A percentile compares a stretch with the other conserved stretches of the same genome.
Conservation (phyloP, 2,888 invertebrate genomes). For the Cheilosia vulpina region DNA sequence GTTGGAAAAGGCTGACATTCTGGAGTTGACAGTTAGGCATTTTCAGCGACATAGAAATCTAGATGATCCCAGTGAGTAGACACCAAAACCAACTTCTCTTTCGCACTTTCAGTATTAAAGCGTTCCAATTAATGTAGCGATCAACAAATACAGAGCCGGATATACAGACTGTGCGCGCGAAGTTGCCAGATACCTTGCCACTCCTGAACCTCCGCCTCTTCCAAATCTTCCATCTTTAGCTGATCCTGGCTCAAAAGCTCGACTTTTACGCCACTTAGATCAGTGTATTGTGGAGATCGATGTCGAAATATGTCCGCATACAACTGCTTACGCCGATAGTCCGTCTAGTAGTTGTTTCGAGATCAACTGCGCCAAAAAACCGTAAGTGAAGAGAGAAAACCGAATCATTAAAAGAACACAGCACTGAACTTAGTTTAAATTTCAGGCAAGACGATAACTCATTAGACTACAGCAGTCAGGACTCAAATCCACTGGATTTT, state of each 20-base stretch:
- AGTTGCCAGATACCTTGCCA: conserved; percentile 83
- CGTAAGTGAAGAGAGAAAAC: conserved; percentile 68
- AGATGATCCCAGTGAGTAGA: conserved; percentile 85
- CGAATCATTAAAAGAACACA: background rate
- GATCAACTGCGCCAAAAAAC: conserved; percentile 77
- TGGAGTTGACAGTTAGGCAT: conserved; percentile 92
- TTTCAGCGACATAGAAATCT: conserved; percentile 90
- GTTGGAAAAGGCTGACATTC: conserved; percentile 91
- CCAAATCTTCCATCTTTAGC: conserved; percentile 84
- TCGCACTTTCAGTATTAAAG: background rate
- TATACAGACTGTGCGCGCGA: conserved; percentile 88
- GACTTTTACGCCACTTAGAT: conserved; percentile 86
- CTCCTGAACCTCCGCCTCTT: conserved; percentile 82
- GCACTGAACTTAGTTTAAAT: background rate
- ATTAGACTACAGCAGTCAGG: conserved; percentile 81
- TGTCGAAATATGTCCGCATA: conserved; percentile 84
- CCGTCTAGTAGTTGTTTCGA: conserved; percentile 81
- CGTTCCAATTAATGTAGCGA: conserved; percentile 76
- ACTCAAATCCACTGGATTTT: conserved; percentile 84
- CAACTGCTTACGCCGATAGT: conserved; percentile 79
- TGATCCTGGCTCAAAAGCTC: conserved; percentile 85
- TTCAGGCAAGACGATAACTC: conserved; percentile 80
- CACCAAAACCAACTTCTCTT: no score
- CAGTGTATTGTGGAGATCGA: conserved; percentile 86
- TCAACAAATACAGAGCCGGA: conserved; percentile 85